A percentile compares a stretch with the other conserved stretches of the same genome.
These are phyloP conservation scores for Lasioglossum marginatum DNA, from an alignment of 2,888 invertebrate genomes.

Conservation along the genomic window DNA sequence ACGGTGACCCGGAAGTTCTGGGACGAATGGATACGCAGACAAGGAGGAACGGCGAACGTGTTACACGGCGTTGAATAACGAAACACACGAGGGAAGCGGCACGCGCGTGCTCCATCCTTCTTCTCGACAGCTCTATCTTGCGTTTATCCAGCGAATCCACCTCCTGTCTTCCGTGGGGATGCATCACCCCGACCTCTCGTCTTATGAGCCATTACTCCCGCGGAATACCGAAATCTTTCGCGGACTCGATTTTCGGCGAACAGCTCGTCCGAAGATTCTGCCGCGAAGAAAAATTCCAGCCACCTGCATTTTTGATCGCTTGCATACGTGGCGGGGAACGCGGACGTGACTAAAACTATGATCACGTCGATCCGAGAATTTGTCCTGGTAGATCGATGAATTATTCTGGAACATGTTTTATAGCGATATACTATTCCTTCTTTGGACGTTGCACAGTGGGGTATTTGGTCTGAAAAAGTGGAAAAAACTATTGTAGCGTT, in stretches of 20 bases:
- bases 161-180: conserved; percentile 65
- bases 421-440: neutral
- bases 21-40: conserved; percentile 31
- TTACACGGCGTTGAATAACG: conserved; percentile 59
- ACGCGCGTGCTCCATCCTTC: conserved; percentile 80
- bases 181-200: conserved; percentile 51
- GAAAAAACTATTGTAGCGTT: no score
- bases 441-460: neutral
- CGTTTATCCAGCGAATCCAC: conserved; percentile 75
- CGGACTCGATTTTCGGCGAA: conserved; percentile 60
- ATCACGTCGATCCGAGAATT: conserved; percentile 23
- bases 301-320: conserved; percentile 11
- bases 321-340: conserved; percentile 15
- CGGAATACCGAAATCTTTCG: conserved; percentile 76
- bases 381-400: neutral
- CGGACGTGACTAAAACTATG: conserved; percentile 28
- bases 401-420: neutral
- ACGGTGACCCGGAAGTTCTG: conserved; percentile 19
- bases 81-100: conserved; percentile 59
- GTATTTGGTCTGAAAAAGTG: no score
- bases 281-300: conserved; percentile 37
- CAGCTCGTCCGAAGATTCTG: conserved; percentile 23
- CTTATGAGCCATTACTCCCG: conserved; percentile 75
- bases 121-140: conserved; percentile 82
- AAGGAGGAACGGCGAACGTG: conserved; percentile 26